These are phyloP conservation scores for Pituophis catenifer DNA, from an alignment of 2,113 vertebrate genomes.

Conservation along the genomic window DNA sequence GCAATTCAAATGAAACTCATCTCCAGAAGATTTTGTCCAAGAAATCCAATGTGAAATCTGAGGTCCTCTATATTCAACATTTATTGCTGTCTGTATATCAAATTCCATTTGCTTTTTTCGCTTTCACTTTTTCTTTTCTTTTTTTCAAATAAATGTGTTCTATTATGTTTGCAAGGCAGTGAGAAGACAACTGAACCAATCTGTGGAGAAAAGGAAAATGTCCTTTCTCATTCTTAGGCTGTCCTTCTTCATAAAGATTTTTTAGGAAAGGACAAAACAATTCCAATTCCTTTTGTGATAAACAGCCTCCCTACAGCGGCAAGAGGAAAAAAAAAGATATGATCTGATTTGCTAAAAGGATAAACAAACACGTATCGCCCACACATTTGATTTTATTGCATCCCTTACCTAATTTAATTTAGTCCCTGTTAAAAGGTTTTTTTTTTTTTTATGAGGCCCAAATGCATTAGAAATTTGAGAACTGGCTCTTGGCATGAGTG, in stretches of 20 bases:
- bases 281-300: conserved; percentile 1
- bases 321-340: too few species aligned
- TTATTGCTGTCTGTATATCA: background rate
- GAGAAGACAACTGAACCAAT: background rate
- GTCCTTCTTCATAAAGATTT: background rate
- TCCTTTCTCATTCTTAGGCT: background rate
- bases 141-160: background rate
- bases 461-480: background rate
- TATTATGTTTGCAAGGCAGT: background rate
- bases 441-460: background rate
- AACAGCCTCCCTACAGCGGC: background rate
- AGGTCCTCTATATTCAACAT: background rate
- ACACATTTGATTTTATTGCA: background rate
- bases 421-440: background rate
- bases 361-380: conserved; percentile 4
- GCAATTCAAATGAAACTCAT: background rate
- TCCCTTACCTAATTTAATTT: background rate
- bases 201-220: background rate
- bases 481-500: background rate
- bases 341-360: conserved; percentile 11
- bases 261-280: background rate
- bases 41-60: background rate
- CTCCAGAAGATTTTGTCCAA: background rate
- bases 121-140: too few species aligned
- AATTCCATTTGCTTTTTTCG: background rate